phyloP scores from a whole-genome alignment of 2,888 invertebrate species.

The Lingula anatina region DNA sequence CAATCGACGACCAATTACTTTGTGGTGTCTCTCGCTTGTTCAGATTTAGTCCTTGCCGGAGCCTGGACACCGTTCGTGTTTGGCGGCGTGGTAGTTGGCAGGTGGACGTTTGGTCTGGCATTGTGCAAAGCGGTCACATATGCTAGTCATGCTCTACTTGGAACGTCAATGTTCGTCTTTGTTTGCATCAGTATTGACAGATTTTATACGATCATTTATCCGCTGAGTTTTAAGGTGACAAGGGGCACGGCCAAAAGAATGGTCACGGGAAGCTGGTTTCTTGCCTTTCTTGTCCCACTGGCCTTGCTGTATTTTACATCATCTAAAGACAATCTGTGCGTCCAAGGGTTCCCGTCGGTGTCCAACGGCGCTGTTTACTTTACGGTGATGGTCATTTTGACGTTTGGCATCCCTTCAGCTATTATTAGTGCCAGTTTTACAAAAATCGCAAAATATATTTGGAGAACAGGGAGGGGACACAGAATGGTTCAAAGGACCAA shows the following conservation, averaged over 20 bases:
- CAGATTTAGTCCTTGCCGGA: constrained; percentile 28
- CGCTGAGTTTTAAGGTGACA: constrained; percentile 47
- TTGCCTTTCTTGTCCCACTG: constrained; percentile 19
- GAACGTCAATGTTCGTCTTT: constrained; percentile 27
- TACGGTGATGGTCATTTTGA: too few species aligned
- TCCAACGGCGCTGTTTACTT: too few species aligned
- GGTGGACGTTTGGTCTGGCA: constrained; percentile 28
- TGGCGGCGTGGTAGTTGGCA: constrained; percentile 16
- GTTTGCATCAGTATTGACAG: constrained; percentile 39
- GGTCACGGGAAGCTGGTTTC: constrained; percentile 26
- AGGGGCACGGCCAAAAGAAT: constrained; percentile 39
- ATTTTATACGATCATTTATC: constrained; percentile 49
- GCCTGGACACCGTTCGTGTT: constrained; percentile 30
- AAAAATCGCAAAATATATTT: constrained; percentile 30
- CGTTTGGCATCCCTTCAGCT: constrained; percentile 25
- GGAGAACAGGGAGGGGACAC: constrained; percentile 24
- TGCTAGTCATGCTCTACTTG: constrained; percentile 23
- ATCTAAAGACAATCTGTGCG: too few species aligned
- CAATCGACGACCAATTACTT: constrained; percentile 51
- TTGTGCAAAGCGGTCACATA: constrained; percentile 37
- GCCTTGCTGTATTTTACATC: too few species aligned
- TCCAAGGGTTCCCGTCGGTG: too few species aligned
- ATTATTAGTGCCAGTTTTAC: constrained; percentile 23
- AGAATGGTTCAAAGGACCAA: constrained; percentile 28
- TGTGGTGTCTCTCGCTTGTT: constrained; percentile 34